These are phyloP conservation scores for Haliclystus octoradiatus DNA, from an alignment of 30 jellyfish, hydroid and myxozoan species.

Conservation along the genomic window DNA sequence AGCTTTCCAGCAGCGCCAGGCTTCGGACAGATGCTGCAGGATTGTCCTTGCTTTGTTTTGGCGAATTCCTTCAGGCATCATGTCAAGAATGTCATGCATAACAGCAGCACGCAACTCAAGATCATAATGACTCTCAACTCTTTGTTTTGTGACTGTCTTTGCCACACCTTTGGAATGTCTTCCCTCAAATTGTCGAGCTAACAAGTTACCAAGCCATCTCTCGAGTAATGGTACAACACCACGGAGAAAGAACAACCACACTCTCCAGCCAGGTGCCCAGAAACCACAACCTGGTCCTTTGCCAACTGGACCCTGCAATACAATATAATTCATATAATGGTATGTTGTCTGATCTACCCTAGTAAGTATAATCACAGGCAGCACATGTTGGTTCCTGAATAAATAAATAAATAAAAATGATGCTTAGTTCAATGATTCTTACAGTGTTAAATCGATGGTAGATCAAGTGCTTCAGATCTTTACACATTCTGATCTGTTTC, in stretches of 20 bases:
- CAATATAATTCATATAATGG: no score
- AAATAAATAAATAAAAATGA: no score
- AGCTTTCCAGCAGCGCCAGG: constrained; percentile 99
- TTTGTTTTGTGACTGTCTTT: constrained; percentile 94
- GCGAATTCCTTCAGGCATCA: constrained; percentile 99
- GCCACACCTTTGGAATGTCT: constrained; percentile 99
- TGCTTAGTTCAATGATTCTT: no score
- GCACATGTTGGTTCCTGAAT: no score
- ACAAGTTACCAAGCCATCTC: constrained; percentile 94
- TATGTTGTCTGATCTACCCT: no score
- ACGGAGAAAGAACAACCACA: constrained; percentile 92
- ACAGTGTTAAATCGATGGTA: constrained; percentile 97
- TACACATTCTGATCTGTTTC: constrained; percentile 99
- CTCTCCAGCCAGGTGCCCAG: constrained; percentile 99
- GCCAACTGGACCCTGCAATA: constrained; percentile 97
- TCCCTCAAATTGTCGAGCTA: constrained; percentile 98
- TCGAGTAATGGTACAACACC: constrained; percentile 97
- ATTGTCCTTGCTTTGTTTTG: constrained; percentile 98
- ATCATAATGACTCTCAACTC: constrained; percentile 98
- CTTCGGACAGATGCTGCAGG: constrained; percentile 96
- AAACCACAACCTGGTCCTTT: constrained; percentile 99
- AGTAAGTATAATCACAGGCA: no score
- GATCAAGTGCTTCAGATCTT: constrained; percentile 78
- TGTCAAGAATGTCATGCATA: constrained; percentile 96
- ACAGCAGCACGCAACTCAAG: constrained; percentile 98